Evolutionary conservation across 1,140 invertebrate species (phyloP).

Genomic region (Scaptomyza pallida): DNA sequence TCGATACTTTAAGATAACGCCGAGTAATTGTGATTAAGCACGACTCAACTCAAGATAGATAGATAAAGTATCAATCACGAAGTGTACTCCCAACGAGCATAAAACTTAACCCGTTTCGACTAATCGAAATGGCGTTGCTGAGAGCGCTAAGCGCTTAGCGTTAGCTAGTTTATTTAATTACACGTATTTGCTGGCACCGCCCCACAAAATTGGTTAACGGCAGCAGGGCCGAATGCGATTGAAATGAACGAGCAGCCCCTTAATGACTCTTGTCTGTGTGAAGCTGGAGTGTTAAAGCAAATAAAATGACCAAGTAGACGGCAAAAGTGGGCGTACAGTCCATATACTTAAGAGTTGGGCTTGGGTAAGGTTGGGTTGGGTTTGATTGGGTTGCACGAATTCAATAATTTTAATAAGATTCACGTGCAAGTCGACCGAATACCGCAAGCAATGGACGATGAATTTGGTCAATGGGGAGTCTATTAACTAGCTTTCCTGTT

Average conservation of each 20-base stretch:
- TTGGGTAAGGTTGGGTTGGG: neutral
- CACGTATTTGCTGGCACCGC: constrained; percentile 8
- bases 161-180: constrained; percentile 53
- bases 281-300: constrained; percentile 29
- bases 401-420: constrained; percentile 44
- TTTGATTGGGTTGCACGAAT: constrained; percentile 50
- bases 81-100: neutral
- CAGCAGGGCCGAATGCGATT: constrained; percentile 43
- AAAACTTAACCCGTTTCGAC: constrained; percentile 29
- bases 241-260: constrained; percentile 71
- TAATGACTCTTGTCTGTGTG: constrained; percentile 62
- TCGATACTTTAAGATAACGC: neutral
- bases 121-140: constrained; percentile 36
- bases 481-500: constrained; percentile 26
- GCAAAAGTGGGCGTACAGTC: neutral
- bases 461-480: constrained; percentile 38
- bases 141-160: constrained; percentile 17
- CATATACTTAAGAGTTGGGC: no score
- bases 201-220: constrained; percentile 29
- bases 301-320: constrained; percentile 49
- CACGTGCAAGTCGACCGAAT: constrained; percentile 2
- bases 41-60: neutral
- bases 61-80: constrained; percentile 4
- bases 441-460: constrained; percentile 10
- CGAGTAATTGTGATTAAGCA: neutral